Evolutionary conservation across 2,113 vertebrate genomes (phyloP).

Genomic region (Passer montanus): DNA sequence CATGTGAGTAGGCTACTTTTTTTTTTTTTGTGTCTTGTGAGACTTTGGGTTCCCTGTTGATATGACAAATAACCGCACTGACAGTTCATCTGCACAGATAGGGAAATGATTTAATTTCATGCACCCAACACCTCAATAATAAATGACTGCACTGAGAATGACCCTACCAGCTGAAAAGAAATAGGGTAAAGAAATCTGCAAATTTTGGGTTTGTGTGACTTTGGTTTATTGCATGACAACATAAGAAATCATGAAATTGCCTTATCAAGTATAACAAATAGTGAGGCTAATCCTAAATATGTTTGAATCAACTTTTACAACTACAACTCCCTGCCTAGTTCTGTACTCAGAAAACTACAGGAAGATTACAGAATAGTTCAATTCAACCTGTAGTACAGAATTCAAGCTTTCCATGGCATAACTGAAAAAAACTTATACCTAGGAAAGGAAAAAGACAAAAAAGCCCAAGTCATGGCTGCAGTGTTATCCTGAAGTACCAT

Average conservation of each 20-base stretch:
- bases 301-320: neutral
- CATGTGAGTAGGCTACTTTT: constrained; percentile 60
- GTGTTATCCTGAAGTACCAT: neutral
- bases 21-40: neutral
- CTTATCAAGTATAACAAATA: neutral
- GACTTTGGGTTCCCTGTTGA: neutral
- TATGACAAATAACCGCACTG: neutral
- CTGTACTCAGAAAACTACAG: neutral
- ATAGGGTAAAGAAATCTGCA: neutral
- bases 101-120: neutral
- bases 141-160: neutral
- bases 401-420: neutral
- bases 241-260: neutral
- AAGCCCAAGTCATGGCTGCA: neutral
- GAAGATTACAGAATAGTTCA: neutral
- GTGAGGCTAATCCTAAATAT: neutral
- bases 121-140: neutral
- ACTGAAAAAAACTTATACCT: neutral
- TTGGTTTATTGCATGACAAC: neutral
- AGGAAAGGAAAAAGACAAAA: neutral
- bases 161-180: neutral
- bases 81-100: neutral
- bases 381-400: neutral
- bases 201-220: neutral
- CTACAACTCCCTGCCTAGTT: neutral